Percentiles rank a stretch among this genome's conserved stretches.
Conservation (phyloP, 2,797 vertebrate species). For the Poliocrania exsul region DNA sequence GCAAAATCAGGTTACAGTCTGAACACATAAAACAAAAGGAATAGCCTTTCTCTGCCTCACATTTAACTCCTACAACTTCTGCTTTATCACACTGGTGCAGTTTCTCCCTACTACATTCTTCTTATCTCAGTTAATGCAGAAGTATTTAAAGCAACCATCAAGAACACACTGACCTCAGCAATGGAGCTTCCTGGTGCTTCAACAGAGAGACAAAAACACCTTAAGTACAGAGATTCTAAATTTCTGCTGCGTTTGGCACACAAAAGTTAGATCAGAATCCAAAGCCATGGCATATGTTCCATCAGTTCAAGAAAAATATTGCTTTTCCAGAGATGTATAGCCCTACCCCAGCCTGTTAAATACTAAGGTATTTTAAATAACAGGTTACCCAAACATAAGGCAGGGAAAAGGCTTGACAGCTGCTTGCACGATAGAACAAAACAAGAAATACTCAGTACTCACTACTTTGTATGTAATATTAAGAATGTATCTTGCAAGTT, state of each 20-base stretch:
- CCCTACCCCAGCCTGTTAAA: not conserved
- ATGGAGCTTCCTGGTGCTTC: not conserved
- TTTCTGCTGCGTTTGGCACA: not conserved
- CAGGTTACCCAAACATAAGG: not conserved
- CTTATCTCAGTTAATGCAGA: constrained; percentile 40
- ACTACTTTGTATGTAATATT: not conserved
- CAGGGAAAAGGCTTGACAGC: not conserved
- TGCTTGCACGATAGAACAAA: not conserved
- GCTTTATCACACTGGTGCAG: not conserved
- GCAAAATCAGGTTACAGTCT: not conserved
- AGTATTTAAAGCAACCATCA: not conserved
- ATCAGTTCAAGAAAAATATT: not conserved
- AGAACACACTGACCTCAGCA: constrained; percentile 1
- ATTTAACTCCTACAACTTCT: not conserved
- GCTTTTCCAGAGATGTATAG: not conserved
- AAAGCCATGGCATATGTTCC: not conserved
- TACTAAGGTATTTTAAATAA: not conserved
- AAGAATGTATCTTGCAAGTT: not conserved
- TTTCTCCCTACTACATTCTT: not conserved
- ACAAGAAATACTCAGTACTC: not conserved
- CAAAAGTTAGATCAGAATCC: not conserved
- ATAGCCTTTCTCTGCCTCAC: not conserved
- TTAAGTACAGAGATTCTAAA: not conserved
- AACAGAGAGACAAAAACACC: not conserved
- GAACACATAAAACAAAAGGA: not conserved